Base-by-base conservation (phyloP, 2,888 invertebrate species). In the Ferrisia virgata region DNA sequence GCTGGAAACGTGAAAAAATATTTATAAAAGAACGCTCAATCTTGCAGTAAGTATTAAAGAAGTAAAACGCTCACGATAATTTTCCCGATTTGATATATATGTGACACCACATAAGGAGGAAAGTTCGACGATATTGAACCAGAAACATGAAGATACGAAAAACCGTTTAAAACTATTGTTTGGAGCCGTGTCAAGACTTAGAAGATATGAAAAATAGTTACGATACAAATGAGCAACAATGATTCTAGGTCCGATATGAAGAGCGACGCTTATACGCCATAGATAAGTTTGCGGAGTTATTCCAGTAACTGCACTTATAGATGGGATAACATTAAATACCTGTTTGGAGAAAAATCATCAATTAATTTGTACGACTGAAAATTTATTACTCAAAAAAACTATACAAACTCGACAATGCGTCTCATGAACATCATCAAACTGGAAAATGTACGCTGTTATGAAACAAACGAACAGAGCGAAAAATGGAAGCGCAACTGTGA, bases 271-370 rank as follows among this genome's bases (percentile, higher is more conserved):
- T 88, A 96, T 93, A 87, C 97, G 92, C 97, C 97, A 97, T 87
- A 97, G 90, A 90, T 97, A 97, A 87, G 95, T 91, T 89, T 97
- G 96, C 33, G 97, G 97, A 88, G 95, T 95, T 87, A 97, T 93
- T 82, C 97, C 97, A 86, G 97, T 97, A 89, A 97, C 95, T 86
- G 97, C 96, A 91, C 96, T 97, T 90, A 97, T 96, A 87, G 96
- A 96, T 88, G 97, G 97, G 88, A 97, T 94, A 89, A 96, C 93
- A 90, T 97, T 97, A 89, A 95, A 96, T 85, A 96, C 97, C 97
- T 97, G 89, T 33, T 36, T 11, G 82, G 18, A 33, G 4, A 78
- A 28, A 85, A 18, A 3, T 31, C 22, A 36, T 81, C 18, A n/a
- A 31, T 43, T 28, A 79, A 0, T 2, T 64, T 0, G 3, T 15